These are phyloP conservation scores for Leptocoma aspasia DNA, from an alignment of 2,113 vertebrate species.

Conservation along the genomic window DNA sequence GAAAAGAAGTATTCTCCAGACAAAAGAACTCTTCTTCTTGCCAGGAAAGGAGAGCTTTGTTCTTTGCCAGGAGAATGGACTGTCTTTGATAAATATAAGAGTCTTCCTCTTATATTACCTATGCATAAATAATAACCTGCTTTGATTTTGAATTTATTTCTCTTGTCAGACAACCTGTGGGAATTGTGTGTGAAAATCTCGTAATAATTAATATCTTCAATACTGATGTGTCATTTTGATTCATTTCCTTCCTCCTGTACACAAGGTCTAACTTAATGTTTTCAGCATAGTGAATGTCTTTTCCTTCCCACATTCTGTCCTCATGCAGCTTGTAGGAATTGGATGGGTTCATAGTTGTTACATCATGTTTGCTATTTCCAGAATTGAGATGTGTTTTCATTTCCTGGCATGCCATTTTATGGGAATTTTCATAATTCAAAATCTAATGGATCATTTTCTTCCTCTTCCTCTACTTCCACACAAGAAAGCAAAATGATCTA, in stretches of 20 bases:
- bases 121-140: neutral
- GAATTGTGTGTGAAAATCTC: neutral
- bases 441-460: neutral
- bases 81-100: neutral
- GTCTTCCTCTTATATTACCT: neutral
- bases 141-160: slow-evolving; percentile 4
- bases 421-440: neutral
- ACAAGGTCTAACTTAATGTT: neutral
- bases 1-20: slow-evolving; percentile 19
- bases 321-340: neutral
- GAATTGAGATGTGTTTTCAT: neutral
- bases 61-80: neutral
- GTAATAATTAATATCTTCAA: neutral
- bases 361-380: neutral
- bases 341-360: neutral
- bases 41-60: neutral
- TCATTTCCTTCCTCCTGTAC: neutral
- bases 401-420: neutral
- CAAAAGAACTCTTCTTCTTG: neutral
- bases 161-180: neutral
- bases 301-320: neutral
- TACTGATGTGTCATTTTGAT: neutral
- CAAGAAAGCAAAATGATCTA: neutral
- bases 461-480: neutral
- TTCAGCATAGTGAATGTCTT: neutral